A percentile compares a stretch with the other conserved stretches of the same genome.
Evolutionary conservation across 2,113 vertebrate species (phyloP).

Genomic region (Origma solitaria): DNA sequence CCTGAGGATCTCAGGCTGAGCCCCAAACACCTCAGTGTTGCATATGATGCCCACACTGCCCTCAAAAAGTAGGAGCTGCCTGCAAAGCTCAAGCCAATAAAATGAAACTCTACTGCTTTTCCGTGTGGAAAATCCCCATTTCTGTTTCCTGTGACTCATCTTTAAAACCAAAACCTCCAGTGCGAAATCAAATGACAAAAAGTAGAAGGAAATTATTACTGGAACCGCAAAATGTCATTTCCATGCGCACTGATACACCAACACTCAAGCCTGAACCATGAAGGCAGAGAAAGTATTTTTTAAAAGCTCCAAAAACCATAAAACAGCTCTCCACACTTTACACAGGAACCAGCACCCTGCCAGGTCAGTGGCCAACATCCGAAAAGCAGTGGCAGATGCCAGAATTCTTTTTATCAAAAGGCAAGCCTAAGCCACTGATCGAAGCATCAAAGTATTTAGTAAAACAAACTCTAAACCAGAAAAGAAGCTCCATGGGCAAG

Average conservation of each 20-base stretch:
- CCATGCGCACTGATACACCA: background rate
- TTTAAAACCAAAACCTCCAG: background rate
- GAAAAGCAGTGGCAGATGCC: background rate
- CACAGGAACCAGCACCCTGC: background rate
- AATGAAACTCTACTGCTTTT: background rate
- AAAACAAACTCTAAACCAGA: background rate
- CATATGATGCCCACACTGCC: background rate
- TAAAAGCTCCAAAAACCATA: accelerated
- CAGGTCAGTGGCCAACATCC: background rate
- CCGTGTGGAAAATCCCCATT: background rate
- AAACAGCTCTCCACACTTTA: background rate
- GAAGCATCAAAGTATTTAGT: background rate
- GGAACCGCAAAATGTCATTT: background rate
- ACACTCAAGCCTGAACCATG: background rate
- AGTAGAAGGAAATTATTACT: background rate
- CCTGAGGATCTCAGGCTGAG: background rate
- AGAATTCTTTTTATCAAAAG: background rate
- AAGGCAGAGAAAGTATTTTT: background rate
- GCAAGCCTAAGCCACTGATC: background rate
- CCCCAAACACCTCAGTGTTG: background rate
- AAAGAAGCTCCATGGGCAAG: background rate
- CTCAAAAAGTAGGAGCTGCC: background rate
- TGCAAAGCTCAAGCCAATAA: background rate
- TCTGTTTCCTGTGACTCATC: constrained; percentile 8
- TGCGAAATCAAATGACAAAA: background rate